Conservation (phyloP, 64 coral and sea anemone genomes). For the Porites lutea region DNA sequence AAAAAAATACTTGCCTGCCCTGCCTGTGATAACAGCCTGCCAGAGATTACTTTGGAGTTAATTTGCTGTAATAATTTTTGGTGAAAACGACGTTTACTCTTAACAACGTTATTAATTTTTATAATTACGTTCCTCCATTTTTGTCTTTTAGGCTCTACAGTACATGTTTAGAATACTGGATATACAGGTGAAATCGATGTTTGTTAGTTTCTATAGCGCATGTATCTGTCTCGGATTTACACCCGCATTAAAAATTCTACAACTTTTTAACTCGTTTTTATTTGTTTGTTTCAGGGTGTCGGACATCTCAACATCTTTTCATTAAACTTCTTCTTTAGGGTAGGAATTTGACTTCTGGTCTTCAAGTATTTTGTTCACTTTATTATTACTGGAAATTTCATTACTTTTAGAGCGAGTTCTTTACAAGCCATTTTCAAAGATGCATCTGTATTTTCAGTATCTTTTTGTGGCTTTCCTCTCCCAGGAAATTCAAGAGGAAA, state of each 20-base stretch:
- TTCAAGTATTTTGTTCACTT: no score
- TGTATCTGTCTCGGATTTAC: neutral
- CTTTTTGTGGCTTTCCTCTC: neutral
- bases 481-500: conserved; percentile 97
- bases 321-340: conserved; percentile 98
- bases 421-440: no score
- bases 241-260: no score
- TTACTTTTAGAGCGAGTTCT: neutral
- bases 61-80: no score
- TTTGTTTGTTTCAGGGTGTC: conserved; percentile 60
- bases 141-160: conserved; percentile 74
- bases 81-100: no score
- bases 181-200: conserved; percentile 71
- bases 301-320: conserved; percentile 93
- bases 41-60: no score
- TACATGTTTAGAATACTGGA: conserved; percentile 97
- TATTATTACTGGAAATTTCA: neutral
- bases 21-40: no score
- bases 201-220: neutral
- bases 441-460: no score
- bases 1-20: no score
- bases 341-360: conserved; percentile 46
- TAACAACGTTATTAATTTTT: no score
- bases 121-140: neutral
- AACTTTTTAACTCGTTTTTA: neutral